These are phyloP conservation scores for Phoxinus phoxinus DNA, from an alignment of 2,113 vertebrate genomes.

Conservation along the genomic window DNA sequence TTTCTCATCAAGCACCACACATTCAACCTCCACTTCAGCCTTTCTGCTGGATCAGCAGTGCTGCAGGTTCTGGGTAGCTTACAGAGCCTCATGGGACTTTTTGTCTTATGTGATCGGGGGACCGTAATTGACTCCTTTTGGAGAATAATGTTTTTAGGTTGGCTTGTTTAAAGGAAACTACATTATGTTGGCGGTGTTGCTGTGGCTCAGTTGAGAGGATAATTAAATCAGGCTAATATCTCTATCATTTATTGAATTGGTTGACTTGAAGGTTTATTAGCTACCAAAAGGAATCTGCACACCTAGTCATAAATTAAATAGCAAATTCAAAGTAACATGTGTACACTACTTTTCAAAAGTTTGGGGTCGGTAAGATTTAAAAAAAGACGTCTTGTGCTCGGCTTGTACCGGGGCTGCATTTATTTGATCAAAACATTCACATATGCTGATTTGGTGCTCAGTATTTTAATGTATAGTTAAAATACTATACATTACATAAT, in stretches of 20 bases:
- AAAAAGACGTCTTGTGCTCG: too few species aligned
- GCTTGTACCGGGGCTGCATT: too few species aligned
- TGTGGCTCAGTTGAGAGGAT: background rate
- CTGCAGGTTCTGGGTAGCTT: background rate
- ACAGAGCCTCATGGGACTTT: conserved; percentile 7
- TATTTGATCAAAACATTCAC: background rate
- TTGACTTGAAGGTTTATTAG: background rate
- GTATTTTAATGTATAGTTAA: background rate
- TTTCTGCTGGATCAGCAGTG: conserved; percentile 37
- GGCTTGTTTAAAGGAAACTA: background rate
- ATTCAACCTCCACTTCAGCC: background rate
- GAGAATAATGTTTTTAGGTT: conserved; percentile 1
- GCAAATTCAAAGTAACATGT: background rate
- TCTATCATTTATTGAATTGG: conserved; percentile 12
- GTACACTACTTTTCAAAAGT: background rate
- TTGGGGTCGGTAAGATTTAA: background rate
- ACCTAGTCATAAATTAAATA: background rate
- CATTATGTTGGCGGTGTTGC: background rate
- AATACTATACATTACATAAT: too few species aligned
- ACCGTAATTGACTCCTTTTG: conserved; percentile 28
- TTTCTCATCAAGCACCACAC: conserved; percentile 18
- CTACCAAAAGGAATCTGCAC: background rate
- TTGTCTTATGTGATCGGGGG: conserved; percentile 43
- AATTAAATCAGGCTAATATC: background rate
- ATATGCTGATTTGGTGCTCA: background rate